Evolutionary conservation across 2,113 vertebrate species (phyloP).

Genomic region (Zosterops borbonicus): DNA sequence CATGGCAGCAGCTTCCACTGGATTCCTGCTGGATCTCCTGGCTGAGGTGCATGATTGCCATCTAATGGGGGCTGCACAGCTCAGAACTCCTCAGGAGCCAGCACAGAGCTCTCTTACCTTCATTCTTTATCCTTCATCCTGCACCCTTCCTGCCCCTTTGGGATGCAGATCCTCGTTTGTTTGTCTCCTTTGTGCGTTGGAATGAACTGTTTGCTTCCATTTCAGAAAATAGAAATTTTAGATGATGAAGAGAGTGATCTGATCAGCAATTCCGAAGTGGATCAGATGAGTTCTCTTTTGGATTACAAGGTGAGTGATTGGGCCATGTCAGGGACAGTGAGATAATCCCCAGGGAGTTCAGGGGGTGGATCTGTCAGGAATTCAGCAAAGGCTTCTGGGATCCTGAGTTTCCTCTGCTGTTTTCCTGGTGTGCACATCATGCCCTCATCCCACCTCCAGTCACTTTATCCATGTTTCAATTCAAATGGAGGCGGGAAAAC

Average conservation of each 20-base stretch:
- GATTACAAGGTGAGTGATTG: conserved; percentile 87
- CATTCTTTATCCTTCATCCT: too few relatives aligned
- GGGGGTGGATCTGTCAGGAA: neutral
- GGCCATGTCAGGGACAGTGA: neutral
- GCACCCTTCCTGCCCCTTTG: neutral
- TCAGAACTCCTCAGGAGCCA: neutral
- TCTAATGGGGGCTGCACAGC: conserved; percentile 14
- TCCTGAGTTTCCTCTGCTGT: neutral
- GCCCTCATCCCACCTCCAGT: neutral
- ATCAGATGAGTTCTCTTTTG: conserved; percentile 90
- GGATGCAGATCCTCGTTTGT: rapidly evolving
- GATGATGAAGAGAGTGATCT: conserved; percentile 87
- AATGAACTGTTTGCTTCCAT: neutral
- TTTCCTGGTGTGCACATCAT: neutral
- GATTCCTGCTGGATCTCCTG: neutral
- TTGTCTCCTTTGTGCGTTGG: rapidly evolving
- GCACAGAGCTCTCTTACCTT: neutral
- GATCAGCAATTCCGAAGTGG: conserved; percentile 86
- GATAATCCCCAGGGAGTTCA: neutral
- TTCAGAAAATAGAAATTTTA: conserved; percentile 93
- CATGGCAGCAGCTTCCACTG: neutral
- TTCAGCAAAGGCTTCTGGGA: neutral
- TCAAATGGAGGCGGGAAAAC: neutral
- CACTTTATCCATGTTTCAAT: neutral
- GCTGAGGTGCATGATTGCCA: conserved; percentile 55